Evolutionary conservation across 2,113 vertebrate species (phyloP), one percentile per base, ranked within the genome.

Genomic region (Hippocampus mohnikei): DNA sequence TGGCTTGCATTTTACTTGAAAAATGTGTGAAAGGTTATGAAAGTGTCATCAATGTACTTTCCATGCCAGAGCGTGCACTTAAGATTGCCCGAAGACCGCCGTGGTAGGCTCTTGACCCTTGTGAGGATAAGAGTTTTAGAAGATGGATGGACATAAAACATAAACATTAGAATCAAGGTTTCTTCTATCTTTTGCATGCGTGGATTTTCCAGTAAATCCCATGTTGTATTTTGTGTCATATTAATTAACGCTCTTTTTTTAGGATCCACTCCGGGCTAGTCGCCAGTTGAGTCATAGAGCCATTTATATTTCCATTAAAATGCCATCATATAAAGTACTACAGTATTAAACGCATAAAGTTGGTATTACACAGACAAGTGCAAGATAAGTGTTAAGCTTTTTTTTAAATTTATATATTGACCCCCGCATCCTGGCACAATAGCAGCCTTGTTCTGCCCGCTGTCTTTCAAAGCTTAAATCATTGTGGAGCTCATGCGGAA

Each of bases 381-480:
- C 21, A n/a, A 23, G 61, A 41, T 63, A 41, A 12, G 33, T 15
- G 29, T 23, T 5, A 11, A 40, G 33, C 9, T 62, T 41, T 8
- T 9, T 41, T 37, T 15, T 5, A 6, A 6, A 63, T 61, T 71
- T 56, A 71, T 73, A 13, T 15, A 73, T 61, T 27, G 46, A 76
- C 23, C 37, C 27, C 23, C 9, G 25, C 27, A 23, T 8, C 4
- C 11, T 0, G 0, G 21, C 40, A 69, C 75, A 71, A 42, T 40
- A 58, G 53, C 67, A 25, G 56, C n/a, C 65, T 76, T 72, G 66
- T 77, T 84, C 44, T 42, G 5, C 13, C 40, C 69, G 3, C 56
- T 9, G 7, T 3, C 27, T 16, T 40, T 58, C 23, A 0, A 48
- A 65, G 15, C 13, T 40, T 75, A 64, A 78, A 69, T 75, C 75